Evolutionary conservation across 2,797 vertebrate species (phyloP).

Genomic region (Ctenochaetus hawaiiensis): DNA sequence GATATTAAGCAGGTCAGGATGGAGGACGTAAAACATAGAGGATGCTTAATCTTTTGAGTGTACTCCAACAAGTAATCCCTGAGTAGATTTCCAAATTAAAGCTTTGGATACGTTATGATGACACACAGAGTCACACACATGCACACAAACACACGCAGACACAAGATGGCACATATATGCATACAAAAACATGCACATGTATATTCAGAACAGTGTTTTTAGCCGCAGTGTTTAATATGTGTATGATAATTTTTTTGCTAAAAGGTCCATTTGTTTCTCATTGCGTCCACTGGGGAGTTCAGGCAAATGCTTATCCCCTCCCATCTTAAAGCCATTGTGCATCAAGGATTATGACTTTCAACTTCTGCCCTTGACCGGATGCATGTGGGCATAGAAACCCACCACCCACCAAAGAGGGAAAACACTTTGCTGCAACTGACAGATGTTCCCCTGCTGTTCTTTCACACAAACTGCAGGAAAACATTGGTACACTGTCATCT

Average conservation of each 20-base stretch:
- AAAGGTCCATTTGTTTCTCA: conserved; percentile 41
- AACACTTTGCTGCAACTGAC: conserved; percentile 35
- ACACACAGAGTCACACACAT: conserved; percentile 60
- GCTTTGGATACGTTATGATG: conserved; percentile 82
- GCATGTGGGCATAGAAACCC: conserved; percentile 28
- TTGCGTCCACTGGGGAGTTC: conserved; percentile 38
- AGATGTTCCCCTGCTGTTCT: conserved; percentile 48
- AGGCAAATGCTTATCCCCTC: conserved; percentile 55
- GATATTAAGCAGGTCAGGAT: conserved; percentile 82
- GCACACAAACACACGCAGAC: conserved; percentile 45
- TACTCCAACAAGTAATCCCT: conserved; percentile 86
- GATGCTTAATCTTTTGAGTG: conserved; percentile 86
- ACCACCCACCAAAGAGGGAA: conserved; percentile 17
- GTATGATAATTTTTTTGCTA: conserved; percentile 60
- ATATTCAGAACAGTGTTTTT: conserved; percentile 49
- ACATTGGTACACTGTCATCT: background rate
- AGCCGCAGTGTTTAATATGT: conserved; percentile 52
- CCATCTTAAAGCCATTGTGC: conserved; percentile 69
- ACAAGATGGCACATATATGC: conserved; percentile 1
- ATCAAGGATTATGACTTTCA: conserved; percentile 71
- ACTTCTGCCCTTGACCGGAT: conserved; percentile 58
- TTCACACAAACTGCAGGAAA: conserved; percentile 43
- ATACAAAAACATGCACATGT: conserved; percentile 29
- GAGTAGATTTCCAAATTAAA: conserved; percentile 86
- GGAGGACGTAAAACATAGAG: conserved; percentile 83